A percentile compares a stretch with the other conserved stretches of the same genome.
Evolutionary conservation across 2,797 vertebrate species (phyloP).

Genomic region (Otolemur crassicaudatus): DNA sequence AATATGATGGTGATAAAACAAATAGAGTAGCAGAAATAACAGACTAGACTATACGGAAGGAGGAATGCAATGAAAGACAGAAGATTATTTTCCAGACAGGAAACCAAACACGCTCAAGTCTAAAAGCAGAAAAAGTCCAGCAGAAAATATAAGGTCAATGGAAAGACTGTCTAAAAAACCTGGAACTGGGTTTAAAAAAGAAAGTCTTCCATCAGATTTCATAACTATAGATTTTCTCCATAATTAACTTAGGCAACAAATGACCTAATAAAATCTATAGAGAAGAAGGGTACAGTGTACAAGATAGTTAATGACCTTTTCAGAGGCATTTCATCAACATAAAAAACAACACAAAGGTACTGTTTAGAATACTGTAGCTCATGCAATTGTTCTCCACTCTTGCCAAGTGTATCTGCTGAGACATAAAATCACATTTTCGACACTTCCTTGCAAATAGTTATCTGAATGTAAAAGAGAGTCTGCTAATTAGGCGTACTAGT

Average conservation of each 20-base stretch:
- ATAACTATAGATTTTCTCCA: neutral
- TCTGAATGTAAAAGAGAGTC: neutral
- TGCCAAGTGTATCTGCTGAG: neutral
- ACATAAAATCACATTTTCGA: neutral
- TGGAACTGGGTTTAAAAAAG: neutral
- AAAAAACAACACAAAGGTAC: neutral
- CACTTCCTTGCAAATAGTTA: neutral
- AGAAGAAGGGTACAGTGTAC: neutral
- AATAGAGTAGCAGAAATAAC: neutral
- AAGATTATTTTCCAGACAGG: neutral
- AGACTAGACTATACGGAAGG: neutral
- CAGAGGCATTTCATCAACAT: constrained; percentile 5
- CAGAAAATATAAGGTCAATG: constrained; percentile 9
- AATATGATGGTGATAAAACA: neutral
- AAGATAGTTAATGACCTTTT: neutral
- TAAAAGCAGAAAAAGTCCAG: neutral
- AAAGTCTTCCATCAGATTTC: neutral
- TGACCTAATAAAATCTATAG: neutral
- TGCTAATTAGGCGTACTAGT: neutral
- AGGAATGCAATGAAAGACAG: neutral
- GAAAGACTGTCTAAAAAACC: neutral
- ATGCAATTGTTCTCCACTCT: neutral
- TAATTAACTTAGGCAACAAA: neutral
- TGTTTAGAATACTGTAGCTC: neutral
- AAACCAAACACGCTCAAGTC: neutral